A percentile compares a stretch with the other conserved stretches of the same genome.
phyloP scores from a whole-genome alignment of 2,888 invertebrate species.

The Tanytarsus gracilentus region DNA sequence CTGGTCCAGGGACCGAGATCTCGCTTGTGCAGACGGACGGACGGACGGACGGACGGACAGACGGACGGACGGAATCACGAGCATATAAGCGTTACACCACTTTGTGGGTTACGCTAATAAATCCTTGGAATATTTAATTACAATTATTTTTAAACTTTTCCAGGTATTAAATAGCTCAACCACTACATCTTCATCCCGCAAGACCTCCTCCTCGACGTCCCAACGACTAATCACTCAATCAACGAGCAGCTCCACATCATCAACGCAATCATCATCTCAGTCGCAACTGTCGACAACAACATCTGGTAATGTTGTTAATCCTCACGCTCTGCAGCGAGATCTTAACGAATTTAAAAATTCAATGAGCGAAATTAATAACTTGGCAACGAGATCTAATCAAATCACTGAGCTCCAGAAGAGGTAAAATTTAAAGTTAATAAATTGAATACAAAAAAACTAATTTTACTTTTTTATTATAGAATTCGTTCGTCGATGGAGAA shows the following conservation, averaged over 20 bases:
- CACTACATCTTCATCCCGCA: conserved; percentile 39
- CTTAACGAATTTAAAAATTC: conserved; percentile 67
- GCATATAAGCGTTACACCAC: too few relatives aligned
- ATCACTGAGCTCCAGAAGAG: conserved; percentile 32
- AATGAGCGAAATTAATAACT: conserved; percentile 78
- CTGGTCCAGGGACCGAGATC: too few relatives aligned
- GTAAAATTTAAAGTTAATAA: conserved; percentile 24
- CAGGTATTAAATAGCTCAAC: conserved; percentile 43
- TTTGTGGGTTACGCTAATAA: too few relatives aligned
- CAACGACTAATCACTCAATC: conserved; percentile 49
- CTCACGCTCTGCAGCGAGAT: conserved; percentile 73
- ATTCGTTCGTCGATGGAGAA: conserved; percentile 69
- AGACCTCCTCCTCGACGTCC: conserved; percentile 36
- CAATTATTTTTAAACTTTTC: conserved; percentile 18
- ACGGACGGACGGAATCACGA: too few relatives aligned
- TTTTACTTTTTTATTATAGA: conserved; percentile 40
- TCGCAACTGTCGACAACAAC: conserved; percentile 34
- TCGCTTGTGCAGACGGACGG: too few relatives aligned
- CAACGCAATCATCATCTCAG: conserved; percentile 1
- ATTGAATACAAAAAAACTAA: not conserved
- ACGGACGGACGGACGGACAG: too few relatives aligned
- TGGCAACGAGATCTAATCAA: conserved; percentile 37
- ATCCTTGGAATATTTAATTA: not conserved
- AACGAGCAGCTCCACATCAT: conserved; percentile 14
- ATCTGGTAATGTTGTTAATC: conserved; percentile 63